Conservation (phyloP, 1,140 invertebrate species). For the Drosophila triauraria region DNA sequence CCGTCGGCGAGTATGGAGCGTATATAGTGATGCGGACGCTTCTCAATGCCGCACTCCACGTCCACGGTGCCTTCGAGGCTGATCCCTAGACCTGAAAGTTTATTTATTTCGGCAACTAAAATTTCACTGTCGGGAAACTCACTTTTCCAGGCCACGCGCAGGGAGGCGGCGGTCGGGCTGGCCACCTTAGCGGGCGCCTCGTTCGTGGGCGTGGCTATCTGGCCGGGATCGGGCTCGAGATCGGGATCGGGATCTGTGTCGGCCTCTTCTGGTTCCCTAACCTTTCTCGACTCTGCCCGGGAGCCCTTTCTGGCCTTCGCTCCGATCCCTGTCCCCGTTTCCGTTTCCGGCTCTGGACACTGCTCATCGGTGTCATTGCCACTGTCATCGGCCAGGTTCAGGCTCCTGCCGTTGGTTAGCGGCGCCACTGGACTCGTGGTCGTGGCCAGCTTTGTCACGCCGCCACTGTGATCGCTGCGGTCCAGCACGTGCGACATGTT, state of each 20-base stretch:
- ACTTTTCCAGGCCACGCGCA: conserved; percentile 88
- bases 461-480: conserved; percentile 73
- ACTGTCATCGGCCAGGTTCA: conserved; percentile 58
- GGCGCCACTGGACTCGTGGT: conserved; percentile 30
- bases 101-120: conserved; percentile 92
- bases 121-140: conserved; percentile 91
- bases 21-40: conserved; percentile 94
- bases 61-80: conserved; percentile 97
- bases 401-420: conserved; percentile 38
- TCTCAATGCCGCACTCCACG: conserved; percentile 92
- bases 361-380: conserved; percentile 78
- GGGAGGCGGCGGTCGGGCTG: conserved; percentile 73
- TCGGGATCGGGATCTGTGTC: conserved; percentile 11
- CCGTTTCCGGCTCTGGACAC: conserved; percentile 65
- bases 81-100: conserved; percentile 95
- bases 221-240: conserved; percentile 10
- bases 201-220: conserved; percentile 58
- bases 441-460: conserved; percentile 38
- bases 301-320: conserved; percentile 13
- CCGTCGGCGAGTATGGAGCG: conserved; percentile 94
- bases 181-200: conserved; percentile 46
- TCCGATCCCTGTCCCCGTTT: conserved; percentile 41
- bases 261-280: conserved; percentile 7
- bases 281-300: conserved; percentile 7
- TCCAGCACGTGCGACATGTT: conserved; percentile 85